Conservation (phyloP, 2,797 vertebrate species). For the Siniperca undulata region DNA sequence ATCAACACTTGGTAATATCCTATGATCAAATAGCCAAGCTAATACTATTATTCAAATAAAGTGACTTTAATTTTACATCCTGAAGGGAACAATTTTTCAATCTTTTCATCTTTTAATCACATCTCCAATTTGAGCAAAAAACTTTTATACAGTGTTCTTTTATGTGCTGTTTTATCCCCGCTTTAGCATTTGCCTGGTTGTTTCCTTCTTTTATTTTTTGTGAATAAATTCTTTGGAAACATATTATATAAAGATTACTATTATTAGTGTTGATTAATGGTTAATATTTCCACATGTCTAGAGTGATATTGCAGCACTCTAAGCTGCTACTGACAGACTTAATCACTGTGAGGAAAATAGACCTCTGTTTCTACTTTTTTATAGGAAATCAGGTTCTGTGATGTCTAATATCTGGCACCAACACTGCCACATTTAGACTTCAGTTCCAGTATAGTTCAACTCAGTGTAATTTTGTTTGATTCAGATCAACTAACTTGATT, state of each 20-base stretch:
- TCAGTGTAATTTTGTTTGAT: background rate
- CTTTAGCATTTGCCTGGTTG: background rate
- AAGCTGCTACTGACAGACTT: slow-evolving; percentile 19
- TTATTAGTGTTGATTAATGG: background rate
- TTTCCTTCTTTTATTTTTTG: background rate
- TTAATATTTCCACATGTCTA: background rate
- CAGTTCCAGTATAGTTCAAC: background rate
- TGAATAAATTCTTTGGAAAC: background rate
- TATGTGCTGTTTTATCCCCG: background rate
- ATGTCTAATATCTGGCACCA: background rate
- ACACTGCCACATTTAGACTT: background rate
- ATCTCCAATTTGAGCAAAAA: background rate
- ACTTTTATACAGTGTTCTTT: background rate
- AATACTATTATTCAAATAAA: background rate
- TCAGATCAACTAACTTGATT: slow-evolving; percentile 5
- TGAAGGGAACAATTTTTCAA: background rate
- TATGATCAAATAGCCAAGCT: background rate
- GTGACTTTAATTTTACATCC: background rate
- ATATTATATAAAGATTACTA: background rate
- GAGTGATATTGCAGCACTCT: background rate
- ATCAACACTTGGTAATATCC: background rate
- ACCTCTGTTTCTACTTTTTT: slow-evolving; percentile 19
- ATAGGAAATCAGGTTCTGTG: slow-evolving; percentile 21
- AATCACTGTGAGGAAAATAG: slow-evolving; percentile 25
- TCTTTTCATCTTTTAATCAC: slow-evolving; percentile 29